A percentile compares a stretch with the other conserved stretches of the same genome.
These are phyloP conservation scores for Drosophila emarginata DNA, from an alignment of 2,888 invertebrate genomes.

Conservation along the genomic window DNA sequence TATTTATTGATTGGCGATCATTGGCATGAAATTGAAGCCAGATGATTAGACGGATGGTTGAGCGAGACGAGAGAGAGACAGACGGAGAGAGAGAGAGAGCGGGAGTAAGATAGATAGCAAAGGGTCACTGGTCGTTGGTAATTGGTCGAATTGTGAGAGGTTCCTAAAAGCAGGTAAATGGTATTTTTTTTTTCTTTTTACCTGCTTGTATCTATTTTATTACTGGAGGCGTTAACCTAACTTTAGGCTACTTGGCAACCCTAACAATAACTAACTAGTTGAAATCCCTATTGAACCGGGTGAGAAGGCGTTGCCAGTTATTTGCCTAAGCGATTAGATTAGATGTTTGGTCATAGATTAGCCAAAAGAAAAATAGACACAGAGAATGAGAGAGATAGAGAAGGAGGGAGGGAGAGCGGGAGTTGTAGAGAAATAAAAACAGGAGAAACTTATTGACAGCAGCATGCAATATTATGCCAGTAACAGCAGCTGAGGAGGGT, in stretches of 20 bases:
- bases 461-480: constrained; percentile 61
- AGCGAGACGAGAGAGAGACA: neutral
- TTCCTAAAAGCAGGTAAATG: neutral
- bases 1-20: constrained; percentile 72
- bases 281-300: neutral
- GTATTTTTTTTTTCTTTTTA: neutral
- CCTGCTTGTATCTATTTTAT: neutral
- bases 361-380: constrained; percentile 16
- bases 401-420: constrained; percentile 1
- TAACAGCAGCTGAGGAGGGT: constrained; percentile 39
- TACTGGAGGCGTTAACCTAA: neutral
- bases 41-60: constrained; percentile 21
- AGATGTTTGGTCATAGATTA: constrained; percentile 47
- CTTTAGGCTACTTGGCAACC: neutral
- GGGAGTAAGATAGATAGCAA: neutral
- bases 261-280: neutral
- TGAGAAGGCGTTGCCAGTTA: constrained; percentile 43
- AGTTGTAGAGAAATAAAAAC: neutral
- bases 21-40: constrained; percentile 65
- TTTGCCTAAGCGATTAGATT: constrained; percentile 72
- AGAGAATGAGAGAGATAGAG: neutral
- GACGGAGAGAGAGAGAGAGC: constrained; percentile 1
- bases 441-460: constrained; percentile 65
- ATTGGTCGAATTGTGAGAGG: neutral
- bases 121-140: neutral